Conservation (phyloP, 2,888 invertebrate species). For the Meghimatium bilineatum region DNA sequence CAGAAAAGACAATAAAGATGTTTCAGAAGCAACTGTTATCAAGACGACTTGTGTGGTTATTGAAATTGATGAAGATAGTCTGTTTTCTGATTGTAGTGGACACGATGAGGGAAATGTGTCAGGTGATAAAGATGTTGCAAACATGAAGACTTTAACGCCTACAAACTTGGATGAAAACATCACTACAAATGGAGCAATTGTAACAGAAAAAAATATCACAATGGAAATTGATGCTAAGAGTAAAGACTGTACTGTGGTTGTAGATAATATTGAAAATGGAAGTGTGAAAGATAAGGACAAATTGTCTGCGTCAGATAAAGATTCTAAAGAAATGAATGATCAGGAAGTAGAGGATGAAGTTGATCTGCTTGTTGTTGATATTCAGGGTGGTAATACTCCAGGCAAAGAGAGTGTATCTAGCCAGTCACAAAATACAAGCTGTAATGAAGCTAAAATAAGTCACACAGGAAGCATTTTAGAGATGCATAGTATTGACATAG, state of each 20-base stretch:
- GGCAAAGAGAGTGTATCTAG: not conserved
- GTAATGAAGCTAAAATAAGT: not conserved
- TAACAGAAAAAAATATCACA: not conserved
- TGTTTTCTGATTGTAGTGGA: no score
- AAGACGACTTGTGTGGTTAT: not conserved
- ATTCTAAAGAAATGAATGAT: not conserved
- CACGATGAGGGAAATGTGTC: not conserved
- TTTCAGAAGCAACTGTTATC: not conserved
- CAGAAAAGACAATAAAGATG: not conserved
- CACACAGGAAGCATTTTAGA: not conserved
- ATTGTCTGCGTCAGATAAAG: not conserved
- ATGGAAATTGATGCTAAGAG: not conserved
- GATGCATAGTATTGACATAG: not conserved
- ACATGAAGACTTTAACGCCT: not conserved
- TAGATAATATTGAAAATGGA: not conserved
- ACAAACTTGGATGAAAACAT: not conserved
- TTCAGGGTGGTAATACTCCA: not conserved
- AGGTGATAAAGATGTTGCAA: not conserved
- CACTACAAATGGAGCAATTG: not conserved
- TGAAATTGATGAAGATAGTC: not conserved
- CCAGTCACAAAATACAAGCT: no score
- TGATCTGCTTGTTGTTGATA: not conserved
- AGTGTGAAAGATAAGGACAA: not conserved
- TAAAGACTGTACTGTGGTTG: not conserved
- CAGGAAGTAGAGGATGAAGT: not conserved